Conservation (phyloP, 2,888 invertebrate genomes). For the Clitarchus hookeri region DNA sequence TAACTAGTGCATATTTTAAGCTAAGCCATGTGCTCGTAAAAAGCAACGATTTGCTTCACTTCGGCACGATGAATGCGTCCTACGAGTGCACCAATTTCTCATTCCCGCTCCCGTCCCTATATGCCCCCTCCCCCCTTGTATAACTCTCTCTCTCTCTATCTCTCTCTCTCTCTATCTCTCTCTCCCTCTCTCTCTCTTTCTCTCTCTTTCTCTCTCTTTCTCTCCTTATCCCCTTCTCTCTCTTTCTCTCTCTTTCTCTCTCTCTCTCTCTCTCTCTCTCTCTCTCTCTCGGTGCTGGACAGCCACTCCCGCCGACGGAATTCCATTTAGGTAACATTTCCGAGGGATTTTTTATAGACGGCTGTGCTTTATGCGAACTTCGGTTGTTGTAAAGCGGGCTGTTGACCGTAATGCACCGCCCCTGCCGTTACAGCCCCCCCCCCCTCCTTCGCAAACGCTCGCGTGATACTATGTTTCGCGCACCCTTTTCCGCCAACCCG, state of each 20-base stretch:
- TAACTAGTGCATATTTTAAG: no score
- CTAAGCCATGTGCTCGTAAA: no score
- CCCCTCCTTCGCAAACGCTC: background rate
- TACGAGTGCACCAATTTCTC: background rate
- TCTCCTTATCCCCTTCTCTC: background rate
- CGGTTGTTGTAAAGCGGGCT: background rate
- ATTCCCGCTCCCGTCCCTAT: no score
- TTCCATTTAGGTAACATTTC: background rate
- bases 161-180: background rate
- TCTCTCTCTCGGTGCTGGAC: background rate
- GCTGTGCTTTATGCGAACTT: constrained; percentile 1
- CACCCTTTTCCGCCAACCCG: background rate
- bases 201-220: background rate
- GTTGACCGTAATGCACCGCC: background rate
- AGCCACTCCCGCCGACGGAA: background rate
- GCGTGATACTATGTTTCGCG: background rate
- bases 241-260: background rate
- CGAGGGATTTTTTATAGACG: background rate
- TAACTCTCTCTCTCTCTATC: background rate
- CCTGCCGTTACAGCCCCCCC: background rate
- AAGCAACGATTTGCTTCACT: no score
- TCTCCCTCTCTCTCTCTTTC: background rate
- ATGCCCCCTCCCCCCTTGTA: no score
- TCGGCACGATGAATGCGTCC: background rate
- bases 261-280: background rate